Base-by-base conservation (phyloP, 2,888 invertebrate genomes). In the Ecdyonurus torrentis region DNA sequence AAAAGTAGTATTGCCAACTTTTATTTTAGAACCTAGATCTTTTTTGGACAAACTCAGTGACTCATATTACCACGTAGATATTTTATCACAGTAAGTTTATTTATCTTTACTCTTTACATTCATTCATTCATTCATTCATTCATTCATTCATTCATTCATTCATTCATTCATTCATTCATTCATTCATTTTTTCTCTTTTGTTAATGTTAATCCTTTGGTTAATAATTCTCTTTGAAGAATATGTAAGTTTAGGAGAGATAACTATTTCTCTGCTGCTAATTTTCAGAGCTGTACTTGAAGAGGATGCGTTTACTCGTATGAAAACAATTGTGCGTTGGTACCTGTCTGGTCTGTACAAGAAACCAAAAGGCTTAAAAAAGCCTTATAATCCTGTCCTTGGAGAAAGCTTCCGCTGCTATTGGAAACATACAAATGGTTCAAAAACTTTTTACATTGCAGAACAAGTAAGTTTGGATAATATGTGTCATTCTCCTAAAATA, bases 321-420 rank as follows among this genome's bases (percentile, higher is more conserved):
- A 91, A 91, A 72, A 79, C 81, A 23, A 86, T 96, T 1, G 86
- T 91, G 0, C 83, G 86, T 69, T 95, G 93, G 92, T 96, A 95
- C 76, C 79, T 95, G 25, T 93, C 93, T 0, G 94, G 95, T 1
- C 84, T 95, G 72, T 91, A 95, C 75, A 88, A 93, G 69, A 95
- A 96, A 73, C 95, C 95, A 0, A 91, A 91, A 75, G 95, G 95
- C 2, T 78, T 95, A 59, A 96, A 95, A 75, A 96, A 96, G 73
- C 95, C 95, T 0, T 96, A 95, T 73, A 96, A 96, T 78, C 95
- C 95, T 0, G 90, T 95, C 62, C 79, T 96, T 60, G 95, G 95
- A 0, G 95, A 95, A 77, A 87, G 86, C 1, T 95, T 92, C 76
- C 81, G 95, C 1, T 95, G 95, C 71, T 91, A 85, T 73, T 96